Conservation (phyloP, 1,140 invertebrate genomes). For the Drosophila ohnishii region DNA sequence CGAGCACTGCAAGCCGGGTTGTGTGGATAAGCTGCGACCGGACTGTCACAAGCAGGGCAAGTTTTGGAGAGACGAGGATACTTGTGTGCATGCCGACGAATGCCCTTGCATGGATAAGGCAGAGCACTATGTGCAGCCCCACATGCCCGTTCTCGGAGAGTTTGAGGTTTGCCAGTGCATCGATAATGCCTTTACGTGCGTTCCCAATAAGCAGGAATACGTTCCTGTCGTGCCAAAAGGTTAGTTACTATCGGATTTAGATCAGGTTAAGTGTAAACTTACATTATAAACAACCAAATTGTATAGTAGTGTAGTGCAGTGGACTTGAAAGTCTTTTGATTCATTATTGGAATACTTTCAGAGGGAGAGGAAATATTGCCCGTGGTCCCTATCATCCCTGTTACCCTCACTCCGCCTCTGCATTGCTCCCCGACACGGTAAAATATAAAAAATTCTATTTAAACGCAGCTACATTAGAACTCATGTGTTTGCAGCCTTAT, state of each 20-base stretch:
- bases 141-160: constrained; percentile 67
- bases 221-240: constrained; percentile 11
- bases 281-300: not conserved
- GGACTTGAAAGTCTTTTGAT: not conserved
- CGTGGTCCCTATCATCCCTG: constrained; percentile 74
- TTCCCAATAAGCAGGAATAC: constrained; percentile 83
- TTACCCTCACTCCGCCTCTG: constrained; percentile 84
- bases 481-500: constrained; percentile 80
- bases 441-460: not conserved
- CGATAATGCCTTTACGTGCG: constrained; percentile 88
- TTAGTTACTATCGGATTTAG: not conserved
- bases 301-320: too few species aligned
- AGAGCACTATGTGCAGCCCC: constrained; percentile 85
- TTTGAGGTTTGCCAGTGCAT: constrained; percentile 89
- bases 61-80: constrained; percentile 87
- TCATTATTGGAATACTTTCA: constrained; percentile 11
- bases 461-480: not conserved
- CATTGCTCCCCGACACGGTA: constrained; percentile 84
- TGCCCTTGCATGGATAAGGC: constrained; percentile 88
- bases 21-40: constrained; percentile 77
- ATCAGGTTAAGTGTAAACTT: not conserved
- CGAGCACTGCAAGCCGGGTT: constrained; percentile 77
- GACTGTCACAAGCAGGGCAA: constrained; percentile 55
- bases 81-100: constrained; percentile 88
- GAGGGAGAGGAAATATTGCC: constrained; percentile 6